Base-by-base conservation (phyloP, 2,113 vertebrate genomes). In the Hepsetus odoe region DNA sequence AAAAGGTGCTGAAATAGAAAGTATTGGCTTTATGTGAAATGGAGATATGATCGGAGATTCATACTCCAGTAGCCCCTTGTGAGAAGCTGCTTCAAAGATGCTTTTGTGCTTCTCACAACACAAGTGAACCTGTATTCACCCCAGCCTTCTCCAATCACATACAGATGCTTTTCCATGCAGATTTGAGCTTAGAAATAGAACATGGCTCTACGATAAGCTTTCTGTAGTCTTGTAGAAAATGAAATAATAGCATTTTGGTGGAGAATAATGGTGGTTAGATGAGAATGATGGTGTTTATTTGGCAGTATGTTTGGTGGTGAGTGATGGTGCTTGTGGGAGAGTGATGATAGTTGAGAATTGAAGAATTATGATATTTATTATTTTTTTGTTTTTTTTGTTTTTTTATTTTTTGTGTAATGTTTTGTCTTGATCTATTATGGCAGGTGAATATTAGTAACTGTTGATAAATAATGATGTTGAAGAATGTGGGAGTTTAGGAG, bases 11-110 rank as follows among this genome's bases (percentile, higher is more conserved):
- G 26, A 81, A 68, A 65, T 76, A 58, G 30, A 56, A 42, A 80
- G 78, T 76, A 80, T 80, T 79, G 79, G 77, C 65, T 81, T 71
- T 24, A 71, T 72, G 77, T 80, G 72, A 33, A 53, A 13, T 32
- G 38, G 80, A 82, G 79, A 53, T 72, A 62, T 82, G 85, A 89
- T 87, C 74, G 74, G 77, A 42, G 56, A 28, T 71, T 11, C 0
- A 38, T 5, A 64, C n/a, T n/a, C 79, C 77, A 78, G 85, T 73
- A 76, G 75, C 55, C 33, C 20, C 65, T 7, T 9, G 55, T 84
- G 51, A 70, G 33, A 87, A 88, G 86, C 86, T n/a, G n/a, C n/a
- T n/a, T 90, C 87, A 88, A 78, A 49, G 1, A 8, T 0, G 61
- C 88, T 80, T 56, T 84, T 51, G 75, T 72, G 64, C 79, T 84